Evolutionary conservation across 2,797 vertebrate species (phyloP).

Genomic region (Monodelphis domestica): DNA sequence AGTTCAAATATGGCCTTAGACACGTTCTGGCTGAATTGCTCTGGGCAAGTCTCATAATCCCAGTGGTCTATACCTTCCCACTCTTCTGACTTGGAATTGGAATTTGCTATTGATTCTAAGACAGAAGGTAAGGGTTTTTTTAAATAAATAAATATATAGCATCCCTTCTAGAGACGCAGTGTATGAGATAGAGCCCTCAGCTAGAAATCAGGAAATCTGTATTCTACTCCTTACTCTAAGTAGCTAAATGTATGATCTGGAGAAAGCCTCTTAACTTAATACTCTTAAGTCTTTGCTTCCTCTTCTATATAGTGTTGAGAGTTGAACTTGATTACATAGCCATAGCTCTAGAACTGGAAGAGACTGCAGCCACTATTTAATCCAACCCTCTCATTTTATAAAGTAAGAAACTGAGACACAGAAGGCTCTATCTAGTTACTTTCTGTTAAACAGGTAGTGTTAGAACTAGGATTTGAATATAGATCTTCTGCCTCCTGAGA

Average conservation of each 20-base stretch:
- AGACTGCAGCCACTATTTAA: not conserved
- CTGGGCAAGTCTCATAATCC: too few relatives aligned
- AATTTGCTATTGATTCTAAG: too few relatives aligned
- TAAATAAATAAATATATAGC: not conserved
- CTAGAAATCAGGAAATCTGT: not conserved
- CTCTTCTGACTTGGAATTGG: too few relatives aligned
- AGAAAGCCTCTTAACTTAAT: conserved; percentile 8
- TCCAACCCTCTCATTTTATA: not conserved
- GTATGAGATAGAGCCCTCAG: not conserved
- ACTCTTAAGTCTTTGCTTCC: conserved; percentile 14
- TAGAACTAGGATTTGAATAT: not conserved
- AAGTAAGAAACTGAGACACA: not conserved
- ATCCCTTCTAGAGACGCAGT: not conserved
- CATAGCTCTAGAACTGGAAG: not conserved
- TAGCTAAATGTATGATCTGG: not conserved
- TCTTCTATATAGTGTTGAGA: not conserved
- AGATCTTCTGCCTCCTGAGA: not conserved
- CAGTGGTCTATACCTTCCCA: too few relatives aligned
- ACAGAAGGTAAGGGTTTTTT: too few relatives aligned
- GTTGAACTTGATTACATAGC: not conserved
- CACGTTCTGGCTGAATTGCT: too few relatives aligned
- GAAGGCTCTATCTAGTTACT: not conserved
- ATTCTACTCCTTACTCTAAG: not conserved
- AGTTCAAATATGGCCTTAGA: too few relatives aligned
- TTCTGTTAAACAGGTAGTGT: not conserved